phyloP scores from a whole-genome alignment of 2,888 invertebrate genomes.

The Sycophila texana region DNA sequence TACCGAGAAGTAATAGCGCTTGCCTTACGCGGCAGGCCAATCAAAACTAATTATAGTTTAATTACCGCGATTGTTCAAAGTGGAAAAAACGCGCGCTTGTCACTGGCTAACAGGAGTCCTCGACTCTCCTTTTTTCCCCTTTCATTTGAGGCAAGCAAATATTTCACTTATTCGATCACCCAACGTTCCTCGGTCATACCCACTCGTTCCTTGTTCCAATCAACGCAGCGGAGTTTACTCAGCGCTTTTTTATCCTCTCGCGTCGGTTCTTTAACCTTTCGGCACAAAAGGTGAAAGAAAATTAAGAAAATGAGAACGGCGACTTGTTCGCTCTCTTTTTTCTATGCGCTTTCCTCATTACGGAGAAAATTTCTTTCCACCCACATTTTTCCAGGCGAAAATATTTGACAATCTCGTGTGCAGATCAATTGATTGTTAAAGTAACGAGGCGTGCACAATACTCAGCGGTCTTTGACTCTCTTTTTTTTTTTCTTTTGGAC shows the following conservation, averaged over 20 bases:
- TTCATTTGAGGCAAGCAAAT: background rate
- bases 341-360: too few species aligned
- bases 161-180: constrained; percentile 4
- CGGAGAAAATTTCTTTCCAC: too few species aligned
- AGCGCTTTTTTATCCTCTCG: background rate
- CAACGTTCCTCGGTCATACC: constrained; percentile 5
- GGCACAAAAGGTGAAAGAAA: background rate
- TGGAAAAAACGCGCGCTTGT: constrained; percentile 1
- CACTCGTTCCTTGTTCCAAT: background rate
- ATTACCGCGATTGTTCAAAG: constrained; percentile 10
- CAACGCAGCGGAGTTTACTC: background rate
- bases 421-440: too few species aligned
- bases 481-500: too few species aligned
- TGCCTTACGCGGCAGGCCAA: background rate
- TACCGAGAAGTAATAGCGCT: too few species aligned
- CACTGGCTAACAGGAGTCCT: background rate
- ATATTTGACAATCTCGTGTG: too few species aligned
- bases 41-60: background rate
- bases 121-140: constrained; percentile 16
- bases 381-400: too few species aligned
- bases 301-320: too few species aligned
- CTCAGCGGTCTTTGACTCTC: too few species aligned
- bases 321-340: too few species aligned
- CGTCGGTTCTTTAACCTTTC: constrained; percentile 13
- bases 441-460: too few species aligned